phyloP scores from a whole-genome alignment of 2,797 vertebrate genomes.

The Macrochelys suwanniensis region DNA sequence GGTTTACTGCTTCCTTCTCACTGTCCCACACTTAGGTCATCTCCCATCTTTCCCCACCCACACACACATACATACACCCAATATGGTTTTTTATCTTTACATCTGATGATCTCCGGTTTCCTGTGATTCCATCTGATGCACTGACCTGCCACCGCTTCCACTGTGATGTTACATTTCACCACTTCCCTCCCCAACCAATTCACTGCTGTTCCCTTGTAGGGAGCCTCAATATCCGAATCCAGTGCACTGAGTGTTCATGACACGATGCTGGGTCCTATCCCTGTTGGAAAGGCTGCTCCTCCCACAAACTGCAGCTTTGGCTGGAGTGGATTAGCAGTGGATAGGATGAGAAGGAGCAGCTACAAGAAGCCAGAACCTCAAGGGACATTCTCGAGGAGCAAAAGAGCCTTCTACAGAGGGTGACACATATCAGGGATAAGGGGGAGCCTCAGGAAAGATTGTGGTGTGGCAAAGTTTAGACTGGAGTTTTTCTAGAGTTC shows the following conservation, averaged over 20 bases:
- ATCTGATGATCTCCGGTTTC: not conserved
- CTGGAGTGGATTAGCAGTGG: not conserved
- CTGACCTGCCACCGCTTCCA: not conserved
- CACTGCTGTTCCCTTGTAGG: not conserved
- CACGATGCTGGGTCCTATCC: not conserved
- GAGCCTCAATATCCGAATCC: not conserved
- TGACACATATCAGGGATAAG: not conserved
- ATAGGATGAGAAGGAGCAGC: not conserved
- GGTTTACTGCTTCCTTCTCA: slow-evolving; percentile 41
- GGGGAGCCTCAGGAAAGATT: not conserved
- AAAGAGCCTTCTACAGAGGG: not conserved
- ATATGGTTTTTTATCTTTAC: not conserved
- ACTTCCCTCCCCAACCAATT: not conserved
- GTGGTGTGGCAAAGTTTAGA: not conserved
- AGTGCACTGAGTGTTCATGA: not conserved
- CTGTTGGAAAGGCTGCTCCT: not conserved
- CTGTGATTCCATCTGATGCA: not conserved
- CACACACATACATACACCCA: not conserved
- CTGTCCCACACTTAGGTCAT: not conserved
- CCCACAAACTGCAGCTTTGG: not conserved
- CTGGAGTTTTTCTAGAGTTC: not conserved
- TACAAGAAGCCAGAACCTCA: not conserved
- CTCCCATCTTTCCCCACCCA: not conserved
- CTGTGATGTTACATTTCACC: not conserved
- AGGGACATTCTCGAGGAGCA: not conserved